phyloP scores from a whole-genome alignment of 2,113 vertebrate species.

The Nothobranchius kuhntae region DNA sequence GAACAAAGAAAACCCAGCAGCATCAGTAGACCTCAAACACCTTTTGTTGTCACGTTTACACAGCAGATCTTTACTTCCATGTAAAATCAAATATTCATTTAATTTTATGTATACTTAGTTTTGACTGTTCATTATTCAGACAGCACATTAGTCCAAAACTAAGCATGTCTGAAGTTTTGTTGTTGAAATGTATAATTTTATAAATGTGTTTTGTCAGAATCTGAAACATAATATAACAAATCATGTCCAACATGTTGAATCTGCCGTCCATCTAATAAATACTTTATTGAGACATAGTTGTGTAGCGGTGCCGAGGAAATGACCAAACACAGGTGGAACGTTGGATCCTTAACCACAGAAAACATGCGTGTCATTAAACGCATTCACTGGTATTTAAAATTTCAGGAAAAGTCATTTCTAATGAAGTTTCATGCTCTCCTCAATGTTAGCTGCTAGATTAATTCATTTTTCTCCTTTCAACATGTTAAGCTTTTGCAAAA shows the following conservation, averaged over 20 bases:
- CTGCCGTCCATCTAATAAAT: conserved; percentile 66
- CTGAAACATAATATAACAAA: conserved; percentile 22
- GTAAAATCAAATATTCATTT: background rate
- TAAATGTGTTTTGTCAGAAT: conserved; percentile 22
- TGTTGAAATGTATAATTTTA: background rate
- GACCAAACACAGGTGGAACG: conserved; percentile 2
- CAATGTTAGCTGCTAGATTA: background rate
- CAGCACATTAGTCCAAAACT: too few species aligned
- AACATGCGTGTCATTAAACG: conserved; percentile 29
- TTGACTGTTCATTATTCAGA: background rate
- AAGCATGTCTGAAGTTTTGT: too few species aligned
- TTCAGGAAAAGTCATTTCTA: conserved; percentile 7
- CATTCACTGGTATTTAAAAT: conserved; percentile 20
- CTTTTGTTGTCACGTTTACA: conserved; percentile 25
- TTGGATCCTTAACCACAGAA: background rate
- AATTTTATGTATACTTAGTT: background rate
- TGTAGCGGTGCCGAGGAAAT: conserved; percentile 22
- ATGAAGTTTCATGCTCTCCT: conserved; percentile 40
- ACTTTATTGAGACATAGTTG: conserved; percentile 64
- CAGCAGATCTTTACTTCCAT: background rate
- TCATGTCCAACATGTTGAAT: background rate
- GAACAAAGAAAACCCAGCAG: background rate
- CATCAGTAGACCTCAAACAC: conserved; percentile 5
- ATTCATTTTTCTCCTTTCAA: background rate
- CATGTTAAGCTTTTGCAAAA: background rate